Evolutionary conservation across 2,797 vertebrate genomes (phyloP).

Genomic region (Chiroxiphia lanceolata): DNA sequence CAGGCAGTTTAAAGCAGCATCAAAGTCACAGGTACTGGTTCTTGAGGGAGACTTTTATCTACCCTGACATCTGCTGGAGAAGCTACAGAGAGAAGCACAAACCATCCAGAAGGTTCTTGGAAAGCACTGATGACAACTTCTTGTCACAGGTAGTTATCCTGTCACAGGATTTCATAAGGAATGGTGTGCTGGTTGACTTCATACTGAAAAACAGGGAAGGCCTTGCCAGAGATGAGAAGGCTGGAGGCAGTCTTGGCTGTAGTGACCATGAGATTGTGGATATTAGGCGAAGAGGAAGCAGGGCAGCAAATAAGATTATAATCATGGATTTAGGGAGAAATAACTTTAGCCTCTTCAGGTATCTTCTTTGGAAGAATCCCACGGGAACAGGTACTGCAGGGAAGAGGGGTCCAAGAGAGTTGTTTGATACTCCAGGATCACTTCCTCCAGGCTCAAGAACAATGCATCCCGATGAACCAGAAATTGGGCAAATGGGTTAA

Average conservation of each 20-base stretch:
- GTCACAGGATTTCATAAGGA: background rate
- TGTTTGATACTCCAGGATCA: background rate
- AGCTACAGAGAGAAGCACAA: background rate
- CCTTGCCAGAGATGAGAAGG: background rate
- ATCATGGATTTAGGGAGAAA: background rate
- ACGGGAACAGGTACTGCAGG: background rate
- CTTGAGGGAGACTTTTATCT: background rate
- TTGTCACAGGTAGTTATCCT: background rate
- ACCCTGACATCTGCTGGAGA: background rate
- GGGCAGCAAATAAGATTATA: background rate
- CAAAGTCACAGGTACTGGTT: background rate
- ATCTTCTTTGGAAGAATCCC: background rate
- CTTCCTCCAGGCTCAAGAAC: background rate
- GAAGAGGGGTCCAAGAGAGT: background rate
- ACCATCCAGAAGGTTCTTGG: background rate
- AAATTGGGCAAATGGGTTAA: background rate
- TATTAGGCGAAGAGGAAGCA: background rate
- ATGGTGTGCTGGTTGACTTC: background rate
- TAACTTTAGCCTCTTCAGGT: background rate
- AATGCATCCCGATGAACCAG: background rate
- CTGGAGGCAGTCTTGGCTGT: background rate
- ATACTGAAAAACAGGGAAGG: background rate
- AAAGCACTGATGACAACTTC: background rate
- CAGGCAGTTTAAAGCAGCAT: background rate
- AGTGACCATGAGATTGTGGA: background rate